Base-by-base conservation (phyloP, 1,140 invertebrate genomes). In the Telenomus remus region DNA sequence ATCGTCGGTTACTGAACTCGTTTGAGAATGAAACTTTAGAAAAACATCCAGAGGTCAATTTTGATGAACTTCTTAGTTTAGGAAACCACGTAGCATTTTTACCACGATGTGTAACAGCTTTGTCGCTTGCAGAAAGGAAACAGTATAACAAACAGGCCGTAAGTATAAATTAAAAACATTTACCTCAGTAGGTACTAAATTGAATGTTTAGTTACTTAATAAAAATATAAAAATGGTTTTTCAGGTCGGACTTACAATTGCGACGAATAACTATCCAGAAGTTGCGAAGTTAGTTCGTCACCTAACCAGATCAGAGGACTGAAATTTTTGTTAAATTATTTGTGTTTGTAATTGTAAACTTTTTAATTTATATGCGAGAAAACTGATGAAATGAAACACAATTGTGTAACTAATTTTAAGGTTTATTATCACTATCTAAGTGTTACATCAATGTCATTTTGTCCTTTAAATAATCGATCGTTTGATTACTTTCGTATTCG, bases 381-480 rank as follows among this genome's bases (percentile, higher is more conserved):
- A n/a, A 44, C 13, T 12, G 12, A 13, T n/a, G 11, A 7, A 44
- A 44, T 44, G 12, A 44, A 44, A 13, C 3, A 44, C 0, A 13
- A 13, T 44, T 44, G 4, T 44, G 11, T 13, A 44, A 78, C 76
- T 78, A 78, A 63, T 78, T 74, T 71, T 65, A 78, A 71, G 55
- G 71, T 78, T 78, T 78, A 78, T 78, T 78, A 74, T 74, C 50
- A 64, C 68, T 71, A 71, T 78, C 70, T 78, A 78, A 44, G 51
- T 75, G 53, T 74, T 78, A 78, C 76, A 78, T 78, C 66, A 78
- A 78, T 78, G 76, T 69, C 72, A 69, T 71, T 74, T 75, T 78
- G 27, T 74, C 56, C 55, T 63, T 75, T 70, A 72, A 74, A 68
- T 72, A 71, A 75, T 61, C 69, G 66, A 71, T 74, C 34, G 48